Percentiles rank a stretch among this genome's conserved stretches.
Evolutionary conservation across 1,140 invertebrate genomes (phyloP).

Genomic region (Carposina sasakii): DNA sequence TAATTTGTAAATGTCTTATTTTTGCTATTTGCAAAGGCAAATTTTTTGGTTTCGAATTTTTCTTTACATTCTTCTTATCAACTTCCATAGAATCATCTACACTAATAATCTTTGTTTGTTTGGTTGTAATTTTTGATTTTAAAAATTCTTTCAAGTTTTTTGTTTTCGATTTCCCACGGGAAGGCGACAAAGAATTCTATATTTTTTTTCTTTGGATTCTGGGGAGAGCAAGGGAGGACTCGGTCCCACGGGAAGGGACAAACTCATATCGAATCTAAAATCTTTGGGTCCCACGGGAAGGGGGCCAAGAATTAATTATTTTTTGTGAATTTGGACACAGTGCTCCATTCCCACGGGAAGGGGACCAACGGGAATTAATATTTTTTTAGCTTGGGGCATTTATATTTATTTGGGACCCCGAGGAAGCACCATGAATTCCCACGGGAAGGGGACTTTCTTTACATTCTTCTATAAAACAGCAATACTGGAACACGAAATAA

Average conservation of each 20-base stretch:
- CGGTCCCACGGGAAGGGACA: too few species aligned
- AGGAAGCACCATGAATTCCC: too few species aligned
- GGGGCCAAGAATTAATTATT: too few species aligned
- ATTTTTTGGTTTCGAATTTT: slow-evolving; percentile 29
- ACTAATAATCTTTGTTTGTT: slow-evolving; percentile 22
- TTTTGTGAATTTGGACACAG: slow-evolving; percentile 76
- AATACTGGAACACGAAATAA: slow-evolving; percentile 71
- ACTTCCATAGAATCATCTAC: slow-evolving; percentile 35
- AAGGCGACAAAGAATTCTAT: too few species aligned
- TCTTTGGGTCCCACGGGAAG: slow-evolving; percentile 78
- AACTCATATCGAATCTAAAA: slow-evolving; percentile 77
- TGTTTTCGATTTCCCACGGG: too few species aligned
- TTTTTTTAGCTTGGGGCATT: too few species aligned
- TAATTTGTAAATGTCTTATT: slow-evolving; percentile 45
- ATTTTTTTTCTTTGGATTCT: too few species aligned
- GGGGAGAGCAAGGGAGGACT: too few species aligned
- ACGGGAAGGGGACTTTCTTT: too few species aligned
- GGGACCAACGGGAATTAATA: too few species aligned
- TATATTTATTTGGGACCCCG: too few species aligned
- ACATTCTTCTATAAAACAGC: slow-evolving; percentile 79
- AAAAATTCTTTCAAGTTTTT: too few species aligned
- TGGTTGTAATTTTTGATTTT: slow-evolving; percentile 31
- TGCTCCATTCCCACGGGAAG: slow-evolving; percentile 76
- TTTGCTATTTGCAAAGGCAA: slow-evolving; percentile 49
- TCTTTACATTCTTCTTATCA: slow-evolving; percentile 19